Evolutionary conservation across 2,888 invertebrate genomes (phyloP), one percentile per base, ranked within the genome.

Genomic region (Drosophila tripunctata): DNA sequence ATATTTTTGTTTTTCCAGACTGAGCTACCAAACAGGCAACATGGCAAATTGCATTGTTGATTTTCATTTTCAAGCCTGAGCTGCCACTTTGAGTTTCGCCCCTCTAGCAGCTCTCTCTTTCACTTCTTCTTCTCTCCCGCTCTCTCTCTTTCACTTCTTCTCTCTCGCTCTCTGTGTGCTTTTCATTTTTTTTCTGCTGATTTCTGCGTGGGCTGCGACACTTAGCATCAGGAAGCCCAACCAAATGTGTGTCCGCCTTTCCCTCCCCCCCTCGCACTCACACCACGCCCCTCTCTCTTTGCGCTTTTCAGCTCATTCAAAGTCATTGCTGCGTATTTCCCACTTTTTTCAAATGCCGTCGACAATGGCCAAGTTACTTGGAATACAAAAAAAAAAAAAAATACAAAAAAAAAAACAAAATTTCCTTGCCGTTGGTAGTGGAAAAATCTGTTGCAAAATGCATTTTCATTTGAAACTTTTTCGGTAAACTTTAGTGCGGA

Each of bases 31-130:
- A 79, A 67, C 76, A 57, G 67, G 69, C 78, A 78, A 78, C 81
- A 67, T 69, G 67, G 85, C 85, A 87, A 83, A 88, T 88, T 86
- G 88, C 84, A 88, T 88, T 88, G 88, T 85, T 85, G 78, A 85
- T 85, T 88, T 85, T 88, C 72, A 85, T 85, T 85, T 85, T 85
- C 81, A 88, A 86, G 83, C 87, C 86, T 82, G 67, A 74, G 68
- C 67, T 52, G 41, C 69, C 70, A 52, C 52, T 56, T 52, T 50
- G 55, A 70, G 70, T 70, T 57, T 65, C 22, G 45, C 58, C 36
- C 30, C 36, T 2, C 51, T n/a, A 6, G 27, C n/a, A n/a, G n/a
- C n/a, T n/a, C n/a, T 8, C 17, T 4, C 33, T n/a, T 22, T 3
- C 36, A 2, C 50, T 12, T 19, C 22, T 24, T 4, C 38, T 21